These are phyloP conservation scores for Ommatoiulus sabulosus DNA, from an alignment of 2,888 invertebrate genomes.

Conservation along the genomic window DNA sequence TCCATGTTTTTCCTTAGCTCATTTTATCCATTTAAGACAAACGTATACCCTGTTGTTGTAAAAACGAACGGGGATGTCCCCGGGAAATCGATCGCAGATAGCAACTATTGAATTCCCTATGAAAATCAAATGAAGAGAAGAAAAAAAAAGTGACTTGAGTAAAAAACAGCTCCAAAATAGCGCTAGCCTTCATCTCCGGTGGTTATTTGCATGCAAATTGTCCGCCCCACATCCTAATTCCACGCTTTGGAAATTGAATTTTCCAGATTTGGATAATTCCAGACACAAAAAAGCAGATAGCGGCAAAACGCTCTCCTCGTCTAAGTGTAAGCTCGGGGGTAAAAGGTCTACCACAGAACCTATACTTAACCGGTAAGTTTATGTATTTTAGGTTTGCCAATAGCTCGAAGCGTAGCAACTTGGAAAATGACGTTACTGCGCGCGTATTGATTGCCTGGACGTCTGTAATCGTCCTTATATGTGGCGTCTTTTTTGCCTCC, in stretches of 20 bases:
- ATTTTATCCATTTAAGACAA: background rate
- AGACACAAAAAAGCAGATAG: slow-evolving; percentile 1
- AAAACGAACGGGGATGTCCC: background rate
- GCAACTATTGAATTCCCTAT: background rate
- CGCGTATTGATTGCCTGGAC: slow-evolving; percentile 11
- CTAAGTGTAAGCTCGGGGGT: background rate
- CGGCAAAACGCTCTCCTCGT: background rate
- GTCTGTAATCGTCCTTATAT: background rate
- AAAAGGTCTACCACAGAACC: background rate
- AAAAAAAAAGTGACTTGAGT: background rate
- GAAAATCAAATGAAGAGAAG: background rate
- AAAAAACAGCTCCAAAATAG: background rate
- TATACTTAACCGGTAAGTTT: background rate
- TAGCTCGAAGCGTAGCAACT: background rate
- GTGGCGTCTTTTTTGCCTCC: background rate
- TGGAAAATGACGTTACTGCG: slow-evolving; percentile 20
- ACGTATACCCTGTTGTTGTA: background rate
- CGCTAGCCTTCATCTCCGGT: background rate
- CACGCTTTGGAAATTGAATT: slow-evolving; percentile 35
- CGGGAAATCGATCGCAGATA: background rate
- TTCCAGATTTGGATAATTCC: slow-evolving; percentile 39
- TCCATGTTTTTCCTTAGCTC: background rate
- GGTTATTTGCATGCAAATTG: slow-evolving; percentile 36
- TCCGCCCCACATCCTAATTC: background rate
- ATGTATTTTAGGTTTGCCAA: slow-evolving; percentile 19